phyloP scores from a whole-genome alignment of 2,797 vertebrate species.

The Malurus splendens region DNA sequence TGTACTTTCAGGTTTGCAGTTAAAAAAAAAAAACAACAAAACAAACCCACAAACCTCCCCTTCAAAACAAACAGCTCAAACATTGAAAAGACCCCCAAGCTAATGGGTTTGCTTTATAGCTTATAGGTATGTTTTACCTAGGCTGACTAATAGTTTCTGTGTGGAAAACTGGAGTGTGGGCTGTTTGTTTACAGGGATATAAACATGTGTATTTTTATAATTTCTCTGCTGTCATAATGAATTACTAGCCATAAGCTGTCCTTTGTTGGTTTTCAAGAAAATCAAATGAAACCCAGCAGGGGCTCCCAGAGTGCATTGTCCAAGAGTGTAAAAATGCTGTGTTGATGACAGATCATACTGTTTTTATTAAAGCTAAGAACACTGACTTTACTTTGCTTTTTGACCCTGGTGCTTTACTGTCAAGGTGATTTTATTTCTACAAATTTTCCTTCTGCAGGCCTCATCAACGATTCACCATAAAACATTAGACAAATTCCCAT shows the following conservation, averaged over 20 bases:
- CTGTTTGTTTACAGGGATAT: slow-evolving; percentile 70
- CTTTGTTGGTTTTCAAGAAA: slow-evolving; percentile 79
- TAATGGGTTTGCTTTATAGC: not conserved
- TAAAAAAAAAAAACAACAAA: not conserved
- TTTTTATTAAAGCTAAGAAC: slow-evolving; percentile 90
- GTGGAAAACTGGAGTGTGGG: slow-evolving; percentile 31
- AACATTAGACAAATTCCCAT: slow-evolving; percentile 82
- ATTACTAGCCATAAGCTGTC: slow-evolving; percentile 71
- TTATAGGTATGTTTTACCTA: not conserved
- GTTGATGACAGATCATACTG: slow-evolving; percentile 87
- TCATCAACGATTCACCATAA: slow-evolving; percentile 77
- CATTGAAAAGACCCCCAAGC: fast-evolving
- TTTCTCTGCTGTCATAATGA: slow-evolving; percentile 76
- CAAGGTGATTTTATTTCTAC: slow-evolving; percentile 91
- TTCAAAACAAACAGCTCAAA: not conserved
- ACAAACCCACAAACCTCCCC: fast-evolving
- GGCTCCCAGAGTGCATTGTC: slow-evolving; percentile 80
- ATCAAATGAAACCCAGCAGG: slow-evolving; percentile 88
- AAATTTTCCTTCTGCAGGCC: slow-evolving; percentile 85
- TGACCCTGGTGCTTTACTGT: slow-evolving; percentile 85
- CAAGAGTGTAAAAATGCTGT: slow-evolving; percentile 78
- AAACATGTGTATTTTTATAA: slow-evolving; percentile 71
- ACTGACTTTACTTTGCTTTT: slow-evolving; percentile 84
- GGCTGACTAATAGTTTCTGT: not conserved
- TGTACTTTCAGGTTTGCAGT: slow-evolving; percentile 8